A percentile compares a stretch with the other conserved stretches of the same genome.
Conservation (phyloP, 2,113 vertebrate species). For the Scortum barcoo region DNA sequence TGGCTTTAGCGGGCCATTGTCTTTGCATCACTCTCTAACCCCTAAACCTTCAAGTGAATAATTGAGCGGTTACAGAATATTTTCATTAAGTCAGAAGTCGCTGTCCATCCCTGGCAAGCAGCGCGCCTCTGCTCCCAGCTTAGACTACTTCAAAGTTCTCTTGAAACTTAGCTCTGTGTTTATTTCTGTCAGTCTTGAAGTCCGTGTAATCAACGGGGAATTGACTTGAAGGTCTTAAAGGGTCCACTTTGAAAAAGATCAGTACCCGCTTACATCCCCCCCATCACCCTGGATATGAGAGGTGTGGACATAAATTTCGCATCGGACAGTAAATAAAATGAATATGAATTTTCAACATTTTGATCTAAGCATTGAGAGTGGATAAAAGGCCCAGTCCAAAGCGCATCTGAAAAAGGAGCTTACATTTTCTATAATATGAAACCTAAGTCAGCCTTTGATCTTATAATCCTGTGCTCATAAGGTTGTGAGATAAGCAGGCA, state of each 20-base stretch:
- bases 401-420: constrained; percentile 87
- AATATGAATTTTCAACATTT: constrained; percentile 82
- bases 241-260: constrained; percentile 79
- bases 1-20: constrained; percentile 58
- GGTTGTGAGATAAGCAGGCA: constrained; percentile 95
- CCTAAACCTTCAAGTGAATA: constrained; percentile 64
- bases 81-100: constrained; percentile 70
- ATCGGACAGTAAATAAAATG: constrained; percentile 77
- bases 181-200: constrained; percentile 69
- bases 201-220: constrained; percentile 74
- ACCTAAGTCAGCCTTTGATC: constrained; percentile 96
- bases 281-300: constrained; percentile 65
- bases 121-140: constrained; percentile 55
- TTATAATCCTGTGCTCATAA: constrained; percentile 97
- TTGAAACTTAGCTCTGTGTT: constrained; percentile 70
- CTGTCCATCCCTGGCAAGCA: constrained; percentile 56
- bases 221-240: constrained; percentile 74
- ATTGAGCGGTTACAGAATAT: constrained; percentile 73
- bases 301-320: constrained; percentile 78
- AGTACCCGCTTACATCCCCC: constrained; percentile 56
- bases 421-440: constrained; percentile 92
- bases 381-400: constrained; percentile 81
- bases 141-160: constrained; percentile 71
- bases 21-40: constrained; percentile 64
- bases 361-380: constrained; percentile 76